These are phyloP conservation scores for Narcine bancroftii DNA, from an alignment of 2,113 vertebrate genomes.

Conservation along the genomic window DNA sequence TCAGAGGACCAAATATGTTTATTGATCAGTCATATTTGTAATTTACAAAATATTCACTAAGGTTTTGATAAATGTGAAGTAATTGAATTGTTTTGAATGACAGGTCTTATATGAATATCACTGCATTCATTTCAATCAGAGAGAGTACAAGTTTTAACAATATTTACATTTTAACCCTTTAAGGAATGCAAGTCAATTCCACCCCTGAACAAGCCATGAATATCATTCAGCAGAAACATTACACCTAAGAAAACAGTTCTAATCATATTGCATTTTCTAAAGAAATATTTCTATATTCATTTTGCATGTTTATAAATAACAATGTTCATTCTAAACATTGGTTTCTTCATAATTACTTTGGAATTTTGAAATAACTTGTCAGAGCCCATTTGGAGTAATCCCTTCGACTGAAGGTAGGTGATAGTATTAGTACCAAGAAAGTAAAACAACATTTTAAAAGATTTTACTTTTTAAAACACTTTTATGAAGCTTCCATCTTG, in stretches of 20 bases:
- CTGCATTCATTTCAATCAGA: background rate
- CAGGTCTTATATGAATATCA: background rate
- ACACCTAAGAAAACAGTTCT: background rate
- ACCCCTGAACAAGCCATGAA: background rate
- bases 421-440: background rate
- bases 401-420: background rate
- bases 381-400: background rate
- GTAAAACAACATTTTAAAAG: background rate
- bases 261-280: background rate
- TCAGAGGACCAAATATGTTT: constrained; percentile 39
- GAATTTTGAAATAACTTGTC: background rate
- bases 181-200: background rate
- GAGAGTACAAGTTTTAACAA: background rate
- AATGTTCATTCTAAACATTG: background rate
- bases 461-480: too few relatives aligned
- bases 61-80: constrained; percentile 43
- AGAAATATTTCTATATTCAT: background rate
- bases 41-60: constrained; percentile 43
- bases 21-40: constrained; percentile 50
- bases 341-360: background rate
- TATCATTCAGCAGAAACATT: background rate
- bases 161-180: background rate
- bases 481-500: too few relatives aligned
- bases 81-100: background rate
- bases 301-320: background rate